Evolutionary conservation across 2,797 vertebrate genomes (phyloP).

Genomic region (Coccyzus lansbergi): DNA sequence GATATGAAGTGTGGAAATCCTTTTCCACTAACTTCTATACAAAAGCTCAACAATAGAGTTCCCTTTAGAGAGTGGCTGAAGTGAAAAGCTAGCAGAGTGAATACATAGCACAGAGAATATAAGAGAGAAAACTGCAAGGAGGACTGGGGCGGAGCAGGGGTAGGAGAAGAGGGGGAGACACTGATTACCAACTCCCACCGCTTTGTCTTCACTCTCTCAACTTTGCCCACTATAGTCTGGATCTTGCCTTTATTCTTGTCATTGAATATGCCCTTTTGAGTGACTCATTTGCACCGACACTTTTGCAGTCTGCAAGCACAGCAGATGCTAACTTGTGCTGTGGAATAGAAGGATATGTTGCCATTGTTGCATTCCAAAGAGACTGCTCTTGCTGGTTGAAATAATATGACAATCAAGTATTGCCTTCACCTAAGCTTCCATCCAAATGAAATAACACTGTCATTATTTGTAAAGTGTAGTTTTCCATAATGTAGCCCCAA

Average conservation of each 20-base stretch:
- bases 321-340: not conserved
- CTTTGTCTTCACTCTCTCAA: slow-evolving; percentile 26
- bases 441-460: not conserved
- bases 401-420: not conserved
- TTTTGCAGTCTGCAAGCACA: not conserved
- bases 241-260: slow-evolving; percentile 10
- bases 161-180: not conserved
- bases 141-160: too few species aligned
- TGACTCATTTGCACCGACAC: not conserved
- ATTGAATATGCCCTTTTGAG: slow-evolving; percentile 24
- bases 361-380: not conserved
- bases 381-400: not conserved
- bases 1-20: not conserved
- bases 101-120: not conserved
- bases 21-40: slow-evolving; percentile 11
- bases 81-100: not conserved
- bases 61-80: not conserved
- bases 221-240: slow-evolving; percentile 18
- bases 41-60: not conserved
- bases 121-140: not conserved
- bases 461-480: not conserved
- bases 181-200: not conserved
- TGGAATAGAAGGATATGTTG: not conserved
- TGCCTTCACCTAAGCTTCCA: not conserved
- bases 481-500: not conserved